Evolutionary conservation across 1,140 invertebrate genomes (phyloP).

Genomic region (Lasioglossum albipes): DNA sequence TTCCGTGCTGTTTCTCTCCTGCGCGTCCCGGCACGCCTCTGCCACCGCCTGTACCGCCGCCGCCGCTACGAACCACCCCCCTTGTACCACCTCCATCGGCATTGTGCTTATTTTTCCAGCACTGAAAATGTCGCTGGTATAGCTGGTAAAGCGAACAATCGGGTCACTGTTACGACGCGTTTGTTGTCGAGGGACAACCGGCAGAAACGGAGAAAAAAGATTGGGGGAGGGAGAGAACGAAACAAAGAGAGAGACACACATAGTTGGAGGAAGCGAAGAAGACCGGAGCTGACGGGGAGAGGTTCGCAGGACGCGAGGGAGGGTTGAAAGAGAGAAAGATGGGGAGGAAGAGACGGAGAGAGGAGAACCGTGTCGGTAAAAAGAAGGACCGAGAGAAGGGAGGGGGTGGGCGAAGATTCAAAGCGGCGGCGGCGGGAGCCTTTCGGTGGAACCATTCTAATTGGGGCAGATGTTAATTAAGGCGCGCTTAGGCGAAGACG

Average conservation of each 20-base stretch:
- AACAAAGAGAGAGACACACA: not conserved
- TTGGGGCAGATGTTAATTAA: slow-evolving; percentile 77
- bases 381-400: not conserved
- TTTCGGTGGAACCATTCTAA: slow-evolving; percentile 64
- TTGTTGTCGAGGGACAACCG: slow-evolving; percentile 25
- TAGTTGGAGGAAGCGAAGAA: not conserved
- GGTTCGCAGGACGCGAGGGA: not conserved
- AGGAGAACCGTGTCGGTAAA: slow-evolving; percentile 5
- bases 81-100: too few species aligned
- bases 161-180: slow-evolving; percentile 50
- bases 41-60: too few species aligned
- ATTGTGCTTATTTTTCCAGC: slow-evolving; percentile 46
- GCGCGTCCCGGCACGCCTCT: not conserved
- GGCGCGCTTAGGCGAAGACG: slow-evolving; percentile 67
- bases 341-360: not conserved
- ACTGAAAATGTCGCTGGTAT: slow-evolving; percentile 37
- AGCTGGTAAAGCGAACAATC: slow-evolving; percentile 42
- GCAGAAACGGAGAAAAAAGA: not conserved
- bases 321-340: not conserved
- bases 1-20: slow-evolving; percentile 22
- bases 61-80: not conserved
- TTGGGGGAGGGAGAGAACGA: not conserved
- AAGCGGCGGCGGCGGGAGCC: slow-evolving; percentile 29
- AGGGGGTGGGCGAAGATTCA: slow-evolving; percentile 37
- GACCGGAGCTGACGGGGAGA: not conserved